phyloP scores from a whole-genome alignment of 2,797 vertebrate genomes.

The Cirrhinus molitorella region DNA sequence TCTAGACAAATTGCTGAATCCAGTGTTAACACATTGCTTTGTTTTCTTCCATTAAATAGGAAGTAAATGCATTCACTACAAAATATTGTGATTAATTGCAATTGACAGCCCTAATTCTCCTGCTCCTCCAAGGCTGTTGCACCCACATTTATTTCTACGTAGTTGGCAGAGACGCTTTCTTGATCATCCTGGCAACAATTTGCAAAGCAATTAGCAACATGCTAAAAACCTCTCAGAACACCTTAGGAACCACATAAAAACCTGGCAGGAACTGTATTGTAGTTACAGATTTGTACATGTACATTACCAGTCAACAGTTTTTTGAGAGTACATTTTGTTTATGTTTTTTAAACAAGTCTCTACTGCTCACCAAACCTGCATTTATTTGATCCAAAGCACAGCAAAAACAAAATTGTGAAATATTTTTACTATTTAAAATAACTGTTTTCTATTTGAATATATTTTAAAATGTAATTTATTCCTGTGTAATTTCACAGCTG shows the following conservation, averaged over 20 bases:
- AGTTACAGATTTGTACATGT: not conserved
- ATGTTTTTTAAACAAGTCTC: too few species aligned
- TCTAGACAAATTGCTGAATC: conserved; percentile 15
- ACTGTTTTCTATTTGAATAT: too few species aligned
- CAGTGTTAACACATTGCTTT: conserved; percentile 1
- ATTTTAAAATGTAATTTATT: too few species aligned
- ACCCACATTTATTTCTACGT: not conserved
- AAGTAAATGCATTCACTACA: conserved; percentile 14
- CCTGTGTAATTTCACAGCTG: too few species aligned
- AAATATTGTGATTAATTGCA: conserved; percentile 25
- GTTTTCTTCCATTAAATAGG: conserved; percentile 1
- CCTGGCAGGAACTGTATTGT: not conserved
- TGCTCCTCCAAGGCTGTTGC: not conserved
- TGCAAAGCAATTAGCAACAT: conserved; percentile 12
- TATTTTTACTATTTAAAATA: too few species aligned
- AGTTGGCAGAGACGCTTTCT: not conserved
- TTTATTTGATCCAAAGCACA: too few species aligned
- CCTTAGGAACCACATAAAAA: not conserved
- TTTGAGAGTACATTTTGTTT: too few species aligned
- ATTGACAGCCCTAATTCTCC: conserved; percentile 11
- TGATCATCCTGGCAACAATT: not conserved
- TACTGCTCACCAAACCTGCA: too few species aligned
- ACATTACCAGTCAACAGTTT: too few species aligned
- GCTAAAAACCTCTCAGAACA: conserved; percentile 3
- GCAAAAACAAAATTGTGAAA: too few species aligned